These are phyloP conservation scores for Oxyura jamaicensis DNA, from an alignment of 2,113 vertebrate genomes.

Conservation along the genomic window DNA sequence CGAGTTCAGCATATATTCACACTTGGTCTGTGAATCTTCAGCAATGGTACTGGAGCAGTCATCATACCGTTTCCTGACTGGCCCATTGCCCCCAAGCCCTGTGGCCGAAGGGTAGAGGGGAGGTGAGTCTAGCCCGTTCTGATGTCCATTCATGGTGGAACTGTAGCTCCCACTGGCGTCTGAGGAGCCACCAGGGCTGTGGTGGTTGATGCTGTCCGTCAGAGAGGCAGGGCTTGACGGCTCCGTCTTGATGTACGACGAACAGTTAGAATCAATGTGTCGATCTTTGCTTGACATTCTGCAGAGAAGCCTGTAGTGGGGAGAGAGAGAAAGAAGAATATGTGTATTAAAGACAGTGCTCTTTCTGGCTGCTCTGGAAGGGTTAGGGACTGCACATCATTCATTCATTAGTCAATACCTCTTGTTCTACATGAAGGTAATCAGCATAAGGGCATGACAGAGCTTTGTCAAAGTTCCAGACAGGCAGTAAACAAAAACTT, in stretches of 20 bases:
- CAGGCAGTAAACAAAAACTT: slow-evolving; percentile 81
- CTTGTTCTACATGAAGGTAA: slow-evolving; percentile 96
- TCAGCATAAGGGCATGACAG: slow-evolving; percentile 89
- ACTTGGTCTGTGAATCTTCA: slow-evolving; percentile 99
- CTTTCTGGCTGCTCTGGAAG: slow-evolving; percentile 63
- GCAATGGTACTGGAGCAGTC: slow-evolving; percentile 98
- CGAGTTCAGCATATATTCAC: slow-evolving; percentile 99
- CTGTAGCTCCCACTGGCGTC: slow-evolving; percentile 99
- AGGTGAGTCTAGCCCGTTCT: slow-evolving; percentile 98
- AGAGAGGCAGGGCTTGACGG: slow-evolving; percentile 98
- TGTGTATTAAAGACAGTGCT: slow-evolving; percentile 71
- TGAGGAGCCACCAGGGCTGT: slow-evolving; percentile 97
- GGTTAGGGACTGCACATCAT: slow-evolving; percentile 80
- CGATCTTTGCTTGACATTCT: slow-evolving; percentile 99
- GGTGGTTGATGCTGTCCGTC: slow-evolving; percentile 99
- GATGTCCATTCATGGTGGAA: slow-evolving; percentile 99
- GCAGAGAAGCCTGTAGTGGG: slow-evolving; percentile 94
- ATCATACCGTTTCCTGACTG: slow-evolving; percentile 94
- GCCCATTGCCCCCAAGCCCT: slow-evolving; percentile 88
- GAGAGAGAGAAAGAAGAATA: slow-evolving; percentile 59
- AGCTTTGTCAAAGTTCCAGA: slow-evolving; percentile 85
- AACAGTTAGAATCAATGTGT: slow-evolving; percentile 99
- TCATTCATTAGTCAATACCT: slow-evolving; percentile 93
- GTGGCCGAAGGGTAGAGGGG: slow-evolving; percentile 93
- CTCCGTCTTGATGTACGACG: slow-evolving; percentile 99